A percentile compares a stretch with the other conserved stretches of the same genome.
Evolutionary conservation across 1,140 invertebrate species (phyloP).

Genomic region (Euwallacea similis): DNA sequence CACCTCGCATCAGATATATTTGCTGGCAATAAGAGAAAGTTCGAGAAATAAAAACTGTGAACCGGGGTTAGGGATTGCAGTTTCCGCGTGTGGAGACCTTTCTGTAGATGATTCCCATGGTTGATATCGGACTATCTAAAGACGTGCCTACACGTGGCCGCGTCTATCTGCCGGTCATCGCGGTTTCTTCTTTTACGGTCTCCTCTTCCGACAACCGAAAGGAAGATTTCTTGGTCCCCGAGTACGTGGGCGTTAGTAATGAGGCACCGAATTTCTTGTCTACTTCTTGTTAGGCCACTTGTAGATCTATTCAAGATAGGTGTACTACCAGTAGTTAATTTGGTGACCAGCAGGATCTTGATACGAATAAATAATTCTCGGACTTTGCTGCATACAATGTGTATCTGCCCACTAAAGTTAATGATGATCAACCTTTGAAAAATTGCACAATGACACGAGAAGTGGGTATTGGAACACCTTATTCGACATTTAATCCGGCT

Average conservation of each 20-base stretch:
- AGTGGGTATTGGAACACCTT: constrained; percentile 25
- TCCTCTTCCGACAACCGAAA: constrained; percentile 39
- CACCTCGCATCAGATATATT: constrained; percentile 7
- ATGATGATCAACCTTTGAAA: neutral
- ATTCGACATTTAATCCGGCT: constrained; percentile 28
- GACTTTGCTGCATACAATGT: too few relatives aligned
- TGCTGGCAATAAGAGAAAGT: constrained; percentile 15
- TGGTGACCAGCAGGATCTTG: constrained; percentile 26
- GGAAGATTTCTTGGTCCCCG: constrained; percentile 11
- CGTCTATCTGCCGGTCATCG: constrained; percentile 40
- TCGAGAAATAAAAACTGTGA: constrained; percentile 6
- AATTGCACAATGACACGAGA: constrained; percentile 8
- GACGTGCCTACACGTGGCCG: constrained; percentile 41
- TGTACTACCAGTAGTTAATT: constrained; percentile 38
- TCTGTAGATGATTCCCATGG: constrained; percentile 39
- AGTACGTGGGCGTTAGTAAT: constrained; percentile 40
- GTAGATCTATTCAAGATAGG: constrained; percentile 34
- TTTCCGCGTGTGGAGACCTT: constrained; percentile 34
- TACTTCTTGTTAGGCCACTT: constrained; percentile 38
- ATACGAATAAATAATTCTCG: constrained; percentile 1
- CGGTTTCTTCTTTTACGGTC: constrained; percentile 22
- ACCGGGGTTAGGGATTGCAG: constrained; percentile 10
- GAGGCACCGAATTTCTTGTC: constrained; percentile 40
- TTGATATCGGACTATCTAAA: constrained; percentile 37
- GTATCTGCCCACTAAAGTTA: too few relatives aligned